Evolutionary conservation across 2,797 vertebrate genomes (phyloP).

Genomic region (Microctenopoma stevenorrisi): DNA sequence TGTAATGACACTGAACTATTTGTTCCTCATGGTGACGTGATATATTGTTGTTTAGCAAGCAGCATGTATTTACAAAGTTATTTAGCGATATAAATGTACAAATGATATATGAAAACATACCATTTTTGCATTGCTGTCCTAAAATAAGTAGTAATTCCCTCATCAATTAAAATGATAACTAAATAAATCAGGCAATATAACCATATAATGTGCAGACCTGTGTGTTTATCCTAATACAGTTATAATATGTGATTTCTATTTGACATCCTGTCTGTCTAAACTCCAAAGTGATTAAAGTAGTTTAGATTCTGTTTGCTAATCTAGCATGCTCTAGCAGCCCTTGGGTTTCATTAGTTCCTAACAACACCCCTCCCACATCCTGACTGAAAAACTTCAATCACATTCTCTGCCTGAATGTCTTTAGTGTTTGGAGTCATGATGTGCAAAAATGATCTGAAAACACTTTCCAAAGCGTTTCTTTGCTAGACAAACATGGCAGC

Average conservation of each 20-base stretch:
- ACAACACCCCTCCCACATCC: constrained; percentile 68
- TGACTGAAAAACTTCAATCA: constrained; percentile 76
- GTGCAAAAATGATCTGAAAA: constrained; percentile 44
- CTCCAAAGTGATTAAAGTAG: constrained; percentile 58
- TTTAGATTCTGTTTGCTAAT: constrained; percentile 71
- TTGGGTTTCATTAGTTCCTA: constrained; percentile 76
- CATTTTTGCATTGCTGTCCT: background rate
- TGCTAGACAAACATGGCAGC: constrained; percentile 10
- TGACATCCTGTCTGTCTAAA: constrained; percentile 54
- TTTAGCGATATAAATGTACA: too few species aligned
- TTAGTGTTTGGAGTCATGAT: constrained; percentile 44
- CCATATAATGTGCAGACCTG: background rate
- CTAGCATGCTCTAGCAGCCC: constrained; percentile 60
- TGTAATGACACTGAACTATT: background rate
- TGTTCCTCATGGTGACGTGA: background rate
- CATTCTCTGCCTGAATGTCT: constrained; percentile 56
- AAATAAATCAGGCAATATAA: background rate
- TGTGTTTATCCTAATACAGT: constrained; percentile 33
- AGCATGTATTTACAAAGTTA: too few species aligned
- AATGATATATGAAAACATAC: background rate
- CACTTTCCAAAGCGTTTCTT: constrained; percentile 13
- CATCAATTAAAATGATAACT: background rate
- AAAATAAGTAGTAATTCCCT: background rate
- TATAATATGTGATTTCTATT: constrained; percentile 39
- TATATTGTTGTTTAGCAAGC: background rate